Evolutionary conservation across 2,113 vertebrate species (phyloP), one percentile per base, ranked within the genome.

Genomic region (Eira barbara): DNA sequence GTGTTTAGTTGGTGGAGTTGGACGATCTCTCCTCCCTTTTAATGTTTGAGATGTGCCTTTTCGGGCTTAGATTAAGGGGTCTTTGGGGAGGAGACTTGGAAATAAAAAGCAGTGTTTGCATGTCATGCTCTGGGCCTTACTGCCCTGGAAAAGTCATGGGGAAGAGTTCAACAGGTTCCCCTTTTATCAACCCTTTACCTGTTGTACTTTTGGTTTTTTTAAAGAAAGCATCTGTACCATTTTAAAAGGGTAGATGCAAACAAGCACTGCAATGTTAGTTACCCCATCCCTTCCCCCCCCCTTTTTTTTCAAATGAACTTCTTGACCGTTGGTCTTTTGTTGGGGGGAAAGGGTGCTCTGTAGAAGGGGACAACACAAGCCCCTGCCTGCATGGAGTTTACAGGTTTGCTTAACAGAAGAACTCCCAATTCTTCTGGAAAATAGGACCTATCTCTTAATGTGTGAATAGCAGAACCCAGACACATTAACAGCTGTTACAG

Each of bases 271-370:
- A 31, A 34, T 4, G 9, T 81, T 6, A 39, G 17, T n/a, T 49
- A 49, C 57, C 1, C 20, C 12, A 4, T 45, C 34, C 0, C 39
- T 4, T 23, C 15, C 1, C 55, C 55, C 55, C 20, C 3, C 13
- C 9, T 34, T 31, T 29, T 34, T 76, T 2, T 34, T 20, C 9
- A 17, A 11, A 31, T 23, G 31, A 31, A 86, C 85, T 94, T 49
- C 9, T 4, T 39, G 55, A 71, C 21, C 12, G 34, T 73, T 39
- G 18, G 34, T 55, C 76, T 94, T 95, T 95, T 82, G 90, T 95
- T 82, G 10, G 3, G 4, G 17, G 67, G n/a, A 17, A 5, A 42
- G 25, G 49, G 42, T 42, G 8, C 20, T 52, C 27, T 76, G 47
- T 15, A 34, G 31, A 18, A 79, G 61, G 45, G 86, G 34, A 23